Percentiles rank a stretch among this genome's conserved stretches.
Conservation (phyloP, 1,140 invertebrate species). For the Dysdera silvatica region DNA sequence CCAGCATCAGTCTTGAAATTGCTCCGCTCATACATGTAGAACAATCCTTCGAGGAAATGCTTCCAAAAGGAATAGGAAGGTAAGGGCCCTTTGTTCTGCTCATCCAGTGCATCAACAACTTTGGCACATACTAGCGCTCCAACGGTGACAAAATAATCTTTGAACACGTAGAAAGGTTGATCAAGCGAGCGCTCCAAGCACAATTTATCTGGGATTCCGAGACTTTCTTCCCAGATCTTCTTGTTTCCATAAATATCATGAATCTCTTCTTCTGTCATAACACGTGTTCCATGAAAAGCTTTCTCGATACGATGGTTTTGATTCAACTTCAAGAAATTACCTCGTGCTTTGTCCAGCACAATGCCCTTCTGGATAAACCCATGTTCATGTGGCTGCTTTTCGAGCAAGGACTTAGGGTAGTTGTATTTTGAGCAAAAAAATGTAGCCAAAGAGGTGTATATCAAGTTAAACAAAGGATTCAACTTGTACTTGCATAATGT, state of each 20-base stretch:
- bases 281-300: conserved; percentile 60
- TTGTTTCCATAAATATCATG: conserved; percentile 52
- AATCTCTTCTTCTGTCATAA: conserved; percentile 54
- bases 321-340: conserved; percentile 61
- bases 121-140: conserved; percentile 59
- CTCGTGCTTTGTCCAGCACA: conserved; percentile 61
- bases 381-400: conserved; percentile 34
- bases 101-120: conserved; percentile 61
- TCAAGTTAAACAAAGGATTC: conserved; percentile 53
- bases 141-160: conserved; percentile 70
- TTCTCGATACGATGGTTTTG: conserved; percentile 55
- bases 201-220: conserved; percentile 48
- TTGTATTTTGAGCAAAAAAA: conserved; percentile 56
- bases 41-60: conserved; percentile 56
- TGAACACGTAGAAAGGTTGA: conserved; percentile 54
- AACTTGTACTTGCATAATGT: conserved; percentile 61
- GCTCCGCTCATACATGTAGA: conserved; percentile 55
- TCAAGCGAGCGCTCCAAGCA: conserved; percentile 49
- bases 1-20: conserved; percentile 53
- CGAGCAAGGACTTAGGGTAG: conserved; percentile 43
- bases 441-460: conserved; percentile 55
- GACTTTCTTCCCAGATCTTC: conserved; percentile 51
- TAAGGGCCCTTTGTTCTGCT: conserved; percentile 43
- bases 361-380: conserved; percentile 67
- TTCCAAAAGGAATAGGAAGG: conserved; percentile 56